A percentile compares a stretch with the other conserved stretches of the same genome.
phyloP scores from a whole-genome alignment of 2,888 invertebrate genomes.

The Lutraria lutraria region DNA sequence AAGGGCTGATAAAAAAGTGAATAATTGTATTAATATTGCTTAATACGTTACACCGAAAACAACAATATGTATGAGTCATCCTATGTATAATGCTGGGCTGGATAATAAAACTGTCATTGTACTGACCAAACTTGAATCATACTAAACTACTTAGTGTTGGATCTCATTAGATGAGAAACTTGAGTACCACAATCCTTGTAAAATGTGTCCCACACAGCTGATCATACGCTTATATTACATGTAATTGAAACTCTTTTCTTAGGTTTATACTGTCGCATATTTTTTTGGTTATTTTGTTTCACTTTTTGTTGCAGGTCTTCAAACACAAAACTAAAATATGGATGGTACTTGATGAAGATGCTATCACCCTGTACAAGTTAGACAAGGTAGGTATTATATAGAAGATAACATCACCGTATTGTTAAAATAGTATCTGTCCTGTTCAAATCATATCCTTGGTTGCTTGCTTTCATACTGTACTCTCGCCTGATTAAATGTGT shows the following conservation, averaged over 20 bases:
- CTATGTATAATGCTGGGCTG: not conserved
- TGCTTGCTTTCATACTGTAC: too few species aligned
- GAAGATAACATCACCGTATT: too few species aligned
- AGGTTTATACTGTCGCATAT: too few species aligned
- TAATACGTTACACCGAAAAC: too few species aligned
- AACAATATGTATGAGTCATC: too few species aligned
- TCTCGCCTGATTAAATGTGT: too few species aligned
- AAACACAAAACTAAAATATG: not conserved
- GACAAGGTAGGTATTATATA: not conserved
- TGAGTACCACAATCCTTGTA: not conserved
- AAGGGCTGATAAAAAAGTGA: too few species aligned
- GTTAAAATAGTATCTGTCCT: too few species aligned
- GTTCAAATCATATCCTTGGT: too few species aligned
- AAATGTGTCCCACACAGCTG: not conserved
- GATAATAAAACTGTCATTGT: not conserved
- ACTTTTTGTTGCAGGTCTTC: constrained; percentile 8
- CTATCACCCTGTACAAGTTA: constrained; percentile 8
- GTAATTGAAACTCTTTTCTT: not conserved
- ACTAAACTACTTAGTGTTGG: not conserved
- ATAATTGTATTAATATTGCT: too few species aligned
- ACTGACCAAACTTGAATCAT: not conserved
- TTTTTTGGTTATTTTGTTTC: too few species aligned
- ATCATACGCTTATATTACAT: not conserved
- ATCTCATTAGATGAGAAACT: not conserved
- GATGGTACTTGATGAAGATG: not conserved